Percentiles rank a stretch among this genome's conserved stretches.
Evolutionary conservation across 2,797 vertebrate genomes (phyloP).

Genomic region (Lepus oiostolus): DNA sequence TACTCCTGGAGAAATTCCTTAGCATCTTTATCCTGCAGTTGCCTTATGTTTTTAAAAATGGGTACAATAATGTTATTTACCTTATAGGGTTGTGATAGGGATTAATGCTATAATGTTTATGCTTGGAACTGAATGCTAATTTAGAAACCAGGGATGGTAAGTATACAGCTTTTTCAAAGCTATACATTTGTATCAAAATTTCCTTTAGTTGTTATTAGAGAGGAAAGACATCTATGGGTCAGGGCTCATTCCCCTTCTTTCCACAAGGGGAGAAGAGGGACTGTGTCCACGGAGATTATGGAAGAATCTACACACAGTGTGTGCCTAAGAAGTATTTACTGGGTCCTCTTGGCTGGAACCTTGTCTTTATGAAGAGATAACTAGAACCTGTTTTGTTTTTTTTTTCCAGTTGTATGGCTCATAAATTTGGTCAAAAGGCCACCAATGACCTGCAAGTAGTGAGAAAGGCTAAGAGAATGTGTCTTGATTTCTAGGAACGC

Average conservation of each 20-base stretch:
- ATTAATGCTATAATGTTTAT: not conserved
- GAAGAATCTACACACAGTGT: not conserved
- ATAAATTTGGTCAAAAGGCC: not conserved
- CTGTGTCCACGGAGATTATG: not conserved
- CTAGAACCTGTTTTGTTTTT: not conserved
- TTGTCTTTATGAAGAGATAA: not conserved
- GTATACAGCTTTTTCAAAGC: not conserved
- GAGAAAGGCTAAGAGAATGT: not conserved
- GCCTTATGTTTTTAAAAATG: not conserved
- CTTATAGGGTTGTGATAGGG: not conserved
- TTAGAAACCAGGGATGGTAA: not conserved
- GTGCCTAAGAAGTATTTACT: not conserved
- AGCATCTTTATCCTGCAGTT: not conserved
- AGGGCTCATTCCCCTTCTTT: not conserved
- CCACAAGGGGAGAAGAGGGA: not conserved
- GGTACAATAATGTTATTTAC: not conserved
- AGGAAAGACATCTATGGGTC: not conserved
- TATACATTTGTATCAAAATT: not conserved
- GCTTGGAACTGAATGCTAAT: not conserved
- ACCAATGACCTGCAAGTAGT: not conserved
- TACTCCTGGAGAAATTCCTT: not conserved
- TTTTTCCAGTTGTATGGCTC: not conserved
- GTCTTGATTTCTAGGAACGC: not conserved
- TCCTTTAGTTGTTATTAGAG: not conserved
- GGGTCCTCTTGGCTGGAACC: not conserved